These are phyloP conservation scores for Nephrotoma guestfalica DNA, from an alignment of 2,888 invertebrate species.

Conservation along the genomic window DNA sequence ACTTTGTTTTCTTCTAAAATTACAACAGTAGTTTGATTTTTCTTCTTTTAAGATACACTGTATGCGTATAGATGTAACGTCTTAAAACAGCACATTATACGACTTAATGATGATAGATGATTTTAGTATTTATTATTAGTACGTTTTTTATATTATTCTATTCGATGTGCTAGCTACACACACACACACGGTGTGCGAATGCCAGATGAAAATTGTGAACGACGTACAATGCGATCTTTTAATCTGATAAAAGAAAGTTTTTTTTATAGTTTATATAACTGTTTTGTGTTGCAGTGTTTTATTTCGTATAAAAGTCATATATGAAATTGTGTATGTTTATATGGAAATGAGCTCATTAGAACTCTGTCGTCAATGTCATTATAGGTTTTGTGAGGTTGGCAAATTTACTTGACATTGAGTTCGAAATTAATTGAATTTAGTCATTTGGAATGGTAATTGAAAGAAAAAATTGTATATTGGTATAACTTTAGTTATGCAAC, in stretches of 20 bases:
- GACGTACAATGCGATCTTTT: background rate
- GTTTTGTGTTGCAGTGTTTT: background rate
- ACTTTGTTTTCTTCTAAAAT: background rate
- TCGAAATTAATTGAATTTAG: no score
- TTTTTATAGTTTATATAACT: background rate
- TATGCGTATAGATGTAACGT: background rate
- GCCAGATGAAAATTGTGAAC: background rate
- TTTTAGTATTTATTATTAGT: background rate
- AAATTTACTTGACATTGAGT: no score
- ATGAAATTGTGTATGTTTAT: no score
- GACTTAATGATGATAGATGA: background rate
- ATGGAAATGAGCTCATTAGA: no score
- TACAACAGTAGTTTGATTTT: background rate
- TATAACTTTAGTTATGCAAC: no score
- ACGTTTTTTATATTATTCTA: background rate
- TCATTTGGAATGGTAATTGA: no score
- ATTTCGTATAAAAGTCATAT: background rate
- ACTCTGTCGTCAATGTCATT: no score
- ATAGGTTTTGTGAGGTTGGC: no score
- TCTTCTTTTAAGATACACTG: background rate
- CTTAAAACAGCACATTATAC: background rate
- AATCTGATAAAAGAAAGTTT: background rate
- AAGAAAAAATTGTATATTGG: no score
- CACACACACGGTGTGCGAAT: background rate
- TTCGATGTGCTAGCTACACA: background rate